phyloP scores from a whole-genome alignment of 2,888 invertebrate genomes.

The Lathronympha strigana region DNA sequence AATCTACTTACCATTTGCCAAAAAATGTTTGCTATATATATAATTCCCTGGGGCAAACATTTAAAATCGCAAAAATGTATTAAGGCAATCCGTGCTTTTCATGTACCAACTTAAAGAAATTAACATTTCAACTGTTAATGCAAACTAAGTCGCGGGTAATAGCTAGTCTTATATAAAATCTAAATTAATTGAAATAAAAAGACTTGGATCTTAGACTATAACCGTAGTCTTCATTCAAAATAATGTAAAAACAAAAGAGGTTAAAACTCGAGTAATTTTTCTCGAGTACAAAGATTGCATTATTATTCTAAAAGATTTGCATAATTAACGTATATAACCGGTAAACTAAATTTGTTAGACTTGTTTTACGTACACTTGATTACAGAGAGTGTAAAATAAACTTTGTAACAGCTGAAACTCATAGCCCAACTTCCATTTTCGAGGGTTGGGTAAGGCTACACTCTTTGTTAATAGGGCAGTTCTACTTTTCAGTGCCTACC shows the following conservation, averaged over 20 bases:
- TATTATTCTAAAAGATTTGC: neutral
- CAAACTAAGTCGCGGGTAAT: too few species aligned
- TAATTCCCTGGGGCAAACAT: too few species aligned
- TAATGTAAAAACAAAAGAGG: slow-evolving; percentile 4
- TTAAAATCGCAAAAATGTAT: too few species aligned
- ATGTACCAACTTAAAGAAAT: too few species aligned
- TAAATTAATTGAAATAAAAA: too few species aligned
- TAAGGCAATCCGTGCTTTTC: too few species aligned
- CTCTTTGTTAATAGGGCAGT: neutral
- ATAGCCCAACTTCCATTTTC: neutral
- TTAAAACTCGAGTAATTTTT: neutral
- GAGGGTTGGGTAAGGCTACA: neutral
- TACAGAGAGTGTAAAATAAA: neutral
- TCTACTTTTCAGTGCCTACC: neutral
- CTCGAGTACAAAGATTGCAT: slow-evolving; percentile 15
- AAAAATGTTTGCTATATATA: too few species aligned
- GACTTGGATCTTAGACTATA: too few species aligned
- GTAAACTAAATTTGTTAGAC: slow-evolving; percentile 1
- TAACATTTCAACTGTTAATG: too few species aligned
- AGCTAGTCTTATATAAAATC: too few species aligned
- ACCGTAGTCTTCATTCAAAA: too few species aligned
- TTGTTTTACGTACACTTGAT: neutral
- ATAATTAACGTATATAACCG: neutral
- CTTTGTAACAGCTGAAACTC: neutral
- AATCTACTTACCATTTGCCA: too few species aligned